Conservation (phyloP, 2,113 vertebrate species). For the Chionis minor region DNA sequence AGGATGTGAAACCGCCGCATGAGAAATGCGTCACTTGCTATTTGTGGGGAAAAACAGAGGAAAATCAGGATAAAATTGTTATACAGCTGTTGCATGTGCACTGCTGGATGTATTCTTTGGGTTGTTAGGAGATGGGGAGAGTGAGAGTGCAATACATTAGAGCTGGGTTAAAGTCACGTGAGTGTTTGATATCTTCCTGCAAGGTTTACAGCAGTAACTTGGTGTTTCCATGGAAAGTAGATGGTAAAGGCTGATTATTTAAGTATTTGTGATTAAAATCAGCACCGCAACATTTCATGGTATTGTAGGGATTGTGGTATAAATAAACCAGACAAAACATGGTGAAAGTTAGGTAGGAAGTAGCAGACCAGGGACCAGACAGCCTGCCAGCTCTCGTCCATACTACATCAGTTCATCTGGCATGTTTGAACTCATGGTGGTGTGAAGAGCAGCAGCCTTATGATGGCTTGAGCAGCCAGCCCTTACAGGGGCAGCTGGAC, state of each 20-base stretch:
- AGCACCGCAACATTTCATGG: neutral
- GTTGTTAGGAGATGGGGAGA: neutral
- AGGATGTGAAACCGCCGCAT: neutral
- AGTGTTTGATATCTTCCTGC: neutral
- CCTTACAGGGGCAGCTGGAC: neutral
- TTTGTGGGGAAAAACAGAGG: neutral
- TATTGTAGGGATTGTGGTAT: neutral
- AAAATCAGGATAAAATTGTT: neutral
- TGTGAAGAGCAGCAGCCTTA: neutral
- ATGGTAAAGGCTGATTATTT: neutral
- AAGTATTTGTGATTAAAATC: neutral
- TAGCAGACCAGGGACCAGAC: neutral
- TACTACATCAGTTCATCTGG: rapidly evolving
- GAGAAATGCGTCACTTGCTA: neutral
- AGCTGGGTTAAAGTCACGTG: neutral
- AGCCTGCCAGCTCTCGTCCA: neutral
- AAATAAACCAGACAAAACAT: neutral
- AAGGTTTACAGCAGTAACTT: neutral
- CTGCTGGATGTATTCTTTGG: neutral
- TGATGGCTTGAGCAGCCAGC: neutral
- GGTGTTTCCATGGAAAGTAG: rapidly evolving
- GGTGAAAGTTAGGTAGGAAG: neutral
- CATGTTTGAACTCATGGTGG: rapidly evolving
- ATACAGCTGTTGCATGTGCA: neutral
- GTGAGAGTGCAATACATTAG: rapidly evolving